Percentiles rank a stretch among this genome's conserved stretches.
Conservation (phyloP, 2,888 invertebrate genomes). For the Macaria liturata region DNA sequence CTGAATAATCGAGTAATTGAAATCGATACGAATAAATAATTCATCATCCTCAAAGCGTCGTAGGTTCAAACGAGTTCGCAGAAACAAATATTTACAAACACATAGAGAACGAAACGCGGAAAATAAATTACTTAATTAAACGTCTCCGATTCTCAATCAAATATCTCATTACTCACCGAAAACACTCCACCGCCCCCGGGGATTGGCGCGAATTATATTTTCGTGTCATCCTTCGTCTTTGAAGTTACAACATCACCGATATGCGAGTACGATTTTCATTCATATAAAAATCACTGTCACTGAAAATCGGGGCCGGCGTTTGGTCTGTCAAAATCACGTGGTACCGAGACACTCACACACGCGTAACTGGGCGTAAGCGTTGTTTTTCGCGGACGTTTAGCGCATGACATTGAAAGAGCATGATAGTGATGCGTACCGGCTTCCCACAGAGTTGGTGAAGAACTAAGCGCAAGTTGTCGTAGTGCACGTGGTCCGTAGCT, state of each 20-base stretch:
- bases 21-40: slow-evolving; percentile 25
- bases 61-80: slow-evolving; percentile 29
- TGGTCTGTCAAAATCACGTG: slow-evolving; percentile 79
- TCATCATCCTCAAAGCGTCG: slow-evolving; percentile 27
- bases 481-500: slow-evolving; percentile 80
- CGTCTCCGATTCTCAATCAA: slow-evolving; percentile 49
- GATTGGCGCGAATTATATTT: slow-evolving; percentile 51
- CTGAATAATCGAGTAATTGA: slow-evolving; percentile 19
- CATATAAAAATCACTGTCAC: slow-evolving; percentile 58
- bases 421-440: slow-evolving; percentile 78
- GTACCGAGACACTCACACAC: slow-evolving; percentile 57
- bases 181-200: slow-evolving; percentile 62
- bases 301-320: slow-evolving; percentile 56
- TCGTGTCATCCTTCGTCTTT: slow-evolving; percentile 48
- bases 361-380: slow-evolving; percentile 56
- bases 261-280: slow-evolving; percentile 40
- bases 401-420: slow-evolving; percentile 74
- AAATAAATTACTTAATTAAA: slow-evolving; percentile 49
- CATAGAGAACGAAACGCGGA: slow-evolving; percentile 34
- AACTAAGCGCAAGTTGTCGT: slow-evolving; percentile 80
- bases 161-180: slow-evolving; percentile 66
- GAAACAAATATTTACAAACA: slow-evolving; percentile 45
- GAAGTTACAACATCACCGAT: slow-evolving; percentile 57
- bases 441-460: slow-evolving; percentile 82
- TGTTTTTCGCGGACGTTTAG: slow-evolving; percentile 67